A percentile compares a stretch with the other conserved stretches of the same genome.
Conservation (phyloP, 2,888 invertebrate genomes). For the Cerceris ruficornis region DNA sequence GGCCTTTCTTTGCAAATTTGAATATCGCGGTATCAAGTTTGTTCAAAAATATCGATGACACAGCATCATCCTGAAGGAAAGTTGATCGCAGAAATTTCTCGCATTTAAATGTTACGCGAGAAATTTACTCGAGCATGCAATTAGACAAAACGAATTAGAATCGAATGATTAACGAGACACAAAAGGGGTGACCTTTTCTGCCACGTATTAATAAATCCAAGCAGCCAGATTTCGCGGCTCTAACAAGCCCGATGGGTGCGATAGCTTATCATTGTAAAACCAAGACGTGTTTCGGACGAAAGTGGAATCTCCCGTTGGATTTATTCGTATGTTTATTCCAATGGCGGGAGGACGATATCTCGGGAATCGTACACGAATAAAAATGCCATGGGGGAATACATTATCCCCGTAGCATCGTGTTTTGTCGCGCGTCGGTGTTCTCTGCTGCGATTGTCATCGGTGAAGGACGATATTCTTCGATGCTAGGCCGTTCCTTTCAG, state of each 20-base stretch:
- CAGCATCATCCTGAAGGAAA: no score
- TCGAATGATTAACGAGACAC: conserved; percentile 49
- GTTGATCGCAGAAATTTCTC: no score
- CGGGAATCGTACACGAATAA: neutral
- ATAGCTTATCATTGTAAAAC: conserved; percentile 55
- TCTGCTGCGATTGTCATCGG: neutral
- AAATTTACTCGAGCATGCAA: neutral
- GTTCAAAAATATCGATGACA: no score
- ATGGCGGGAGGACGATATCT: neutral
- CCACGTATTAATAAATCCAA: conserved; percentile 55
- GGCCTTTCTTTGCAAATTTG: neutral
- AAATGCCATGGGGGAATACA: neutral
- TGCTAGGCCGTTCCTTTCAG: no score
- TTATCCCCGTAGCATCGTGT: neutral
- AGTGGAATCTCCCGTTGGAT: conserved; percentile 26
- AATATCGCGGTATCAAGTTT: neutral
- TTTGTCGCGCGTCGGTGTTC: neutral
- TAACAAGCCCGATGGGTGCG: conserved; percentile 54
- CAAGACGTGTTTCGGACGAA: conserved; percentile 33
- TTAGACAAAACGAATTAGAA: conserved; percentile 23
- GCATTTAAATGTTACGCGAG: neutral
- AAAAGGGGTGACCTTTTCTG: conserved; percentile 48
- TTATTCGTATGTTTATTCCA: neutral
- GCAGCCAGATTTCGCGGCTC: conserved; percentile 16
- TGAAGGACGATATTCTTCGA: no score